Evolutionary conservation across 2,113 vertebrate genomes (phyloP).

Genomic region (Euleptes europaea): DNA sequence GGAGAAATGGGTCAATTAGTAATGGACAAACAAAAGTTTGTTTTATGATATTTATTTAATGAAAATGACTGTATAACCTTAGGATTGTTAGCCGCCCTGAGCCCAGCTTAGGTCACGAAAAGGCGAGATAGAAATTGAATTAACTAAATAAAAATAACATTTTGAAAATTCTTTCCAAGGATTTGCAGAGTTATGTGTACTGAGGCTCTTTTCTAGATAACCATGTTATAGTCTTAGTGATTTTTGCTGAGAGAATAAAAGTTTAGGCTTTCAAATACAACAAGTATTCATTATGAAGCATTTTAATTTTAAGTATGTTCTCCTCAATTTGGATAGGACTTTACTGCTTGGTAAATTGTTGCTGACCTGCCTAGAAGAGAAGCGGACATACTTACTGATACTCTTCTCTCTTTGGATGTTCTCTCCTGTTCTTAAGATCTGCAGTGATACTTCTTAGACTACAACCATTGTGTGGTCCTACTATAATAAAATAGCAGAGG

Average conservation of each 20-base stretch:
- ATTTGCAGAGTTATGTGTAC: constrained; percentile 14
- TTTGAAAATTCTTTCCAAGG: background rate
- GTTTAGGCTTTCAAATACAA: background rate
- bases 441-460: background rate
- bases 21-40: no score
- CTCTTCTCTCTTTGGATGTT: background rate
- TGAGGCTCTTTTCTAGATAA: background rate
- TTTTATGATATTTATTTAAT: no score
- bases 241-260: constrained; percentile 24
- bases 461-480: background rate
- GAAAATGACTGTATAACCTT: no score
- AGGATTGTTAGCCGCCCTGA: no score
- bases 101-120: no score
- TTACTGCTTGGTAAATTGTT: background rate
- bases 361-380: background rate
- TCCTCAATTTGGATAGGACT: background rate
- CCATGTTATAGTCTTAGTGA: background rate
- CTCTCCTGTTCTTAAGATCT: background rate
- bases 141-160: rapidly evolving
- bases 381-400: background rate
- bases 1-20: no score
- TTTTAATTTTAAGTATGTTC: background rate
- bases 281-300: constrained; percentile 8
- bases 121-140: no score
- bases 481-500: background rate